Evolutionary conservation across 2,113 vertebrate genomes (phyloP).

Genomic region (Seriola dumerili): DNA sequence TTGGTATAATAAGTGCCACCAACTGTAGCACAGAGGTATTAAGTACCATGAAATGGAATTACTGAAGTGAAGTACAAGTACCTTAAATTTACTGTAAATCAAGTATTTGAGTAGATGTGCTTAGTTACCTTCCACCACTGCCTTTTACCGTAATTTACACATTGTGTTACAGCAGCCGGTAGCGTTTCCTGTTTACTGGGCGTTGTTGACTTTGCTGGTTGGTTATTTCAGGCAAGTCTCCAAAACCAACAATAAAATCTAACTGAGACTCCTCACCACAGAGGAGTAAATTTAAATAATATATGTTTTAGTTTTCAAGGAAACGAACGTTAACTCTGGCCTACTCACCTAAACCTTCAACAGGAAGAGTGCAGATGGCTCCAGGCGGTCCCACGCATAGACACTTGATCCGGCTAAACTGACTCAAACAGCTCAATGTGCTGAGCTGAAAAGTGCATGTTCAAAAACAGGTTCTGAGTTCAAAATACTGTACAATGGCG

Average conservation of each 20-base stretch:
- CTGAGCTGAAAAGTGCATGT: not conserved
- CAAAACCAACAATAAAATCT: too few species aligned
- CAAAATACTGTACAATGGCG: not conserved
- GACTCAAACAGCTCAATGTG: not conserved
- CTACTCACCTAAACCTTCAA: slow-evolving; percentile 61
- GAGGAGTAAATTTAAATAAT: too few species aligned
- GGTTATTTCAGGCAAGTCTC: not conserved
- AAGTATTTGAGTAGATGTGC: not conserved
- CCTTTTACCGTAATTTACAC: not conserved
- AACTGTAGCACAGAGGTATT: too few species aligned
- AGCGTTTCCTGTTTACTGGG: slow-evolving; percentile 61
- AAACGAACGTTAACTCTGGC: not conserved
- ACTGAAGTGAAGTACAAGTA: not conserved
- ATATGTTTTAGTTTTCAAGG: not conserved
- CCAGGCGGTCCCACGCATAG: not conserved
- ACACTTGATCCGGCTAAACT: slow-evolving; percentile 13
- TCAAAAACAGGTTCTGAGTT: not conserved
- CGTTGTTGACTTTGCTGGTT: slow-evolving; percentile 6
- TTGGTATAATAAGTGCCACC: not conserved
- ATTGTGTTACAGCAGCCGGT: not conserved
- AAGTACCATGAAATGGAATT: not conserved
- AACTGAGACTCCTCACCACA: rapidly evolving
- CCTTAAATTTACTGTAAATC: not conserved
- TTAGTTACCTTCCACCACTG: not conserved
- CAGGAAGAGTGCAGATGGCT: slow-evolving; percentile 28